Conservation (phyloP, 2,888 invertebrate genomes). For the Flexamia atlantica region DNA sequence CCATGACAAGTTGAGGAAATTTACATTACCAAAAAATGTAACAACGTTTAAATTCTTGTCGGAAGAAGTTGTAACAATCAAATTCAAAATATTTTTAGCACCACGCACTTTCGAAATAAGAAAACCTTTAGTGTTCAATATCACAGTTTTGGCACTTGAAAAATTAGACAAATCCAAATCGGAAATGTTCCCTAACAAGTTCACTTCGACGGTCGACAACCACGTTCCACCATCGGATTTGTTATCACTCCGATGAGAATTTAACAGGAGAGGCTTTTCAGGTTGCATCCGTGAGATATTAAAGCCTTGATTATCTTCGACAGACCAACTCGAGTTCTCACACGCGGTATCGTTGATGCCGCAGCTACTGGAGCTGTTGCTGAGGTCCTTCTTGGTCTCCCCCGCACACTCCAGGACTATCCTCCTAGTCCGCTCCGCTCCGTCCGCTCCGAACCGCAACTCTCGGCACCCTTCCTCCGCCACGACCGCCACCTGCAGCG, state of each 20-base stretch:
- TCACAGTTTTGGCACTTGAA: constrained; percentile 5
- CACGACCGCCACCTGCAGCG: not conserved
- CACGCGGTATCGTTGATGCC: not conserved
- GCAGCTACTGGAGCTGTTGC: not conserved
- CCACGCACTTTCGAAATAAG: not conserved
- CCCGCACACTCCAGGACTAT: constrained; percentile 15
- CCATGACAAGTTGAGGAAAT: not conserved
- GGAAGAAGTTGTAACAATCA: not conserved
- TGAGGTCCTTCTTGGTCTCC: not conserved
- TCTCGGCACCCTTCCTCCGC: not conserved
- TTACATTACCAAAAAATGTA: not conserved
- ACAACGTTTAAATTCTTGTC: not conserved
- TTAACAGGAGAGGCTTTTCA: not conserved
- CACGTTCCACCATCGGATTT: not conserved
- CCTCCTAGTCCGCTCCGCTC: not conserved
- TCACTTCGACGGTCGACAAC: not conserved
- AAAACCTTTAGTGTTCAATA: constrained; percentile 1
- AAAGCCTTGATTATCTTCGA: not conserved
- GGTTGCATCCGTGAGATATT: not conserved
- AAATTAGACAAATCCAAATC: constrained; percentile 10
- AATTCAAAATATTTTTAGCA: not conserved
- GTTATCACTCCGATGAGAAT: not conserved
- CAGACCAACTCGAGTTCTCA: not conserved
- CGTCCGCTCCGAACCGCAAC: not conserved
- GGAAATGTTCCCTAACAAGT: not conserved